Evolutionary conservation across 1,140 invertebrate species (phyloP).

Genomic region (Patella vulgata): DNA sequence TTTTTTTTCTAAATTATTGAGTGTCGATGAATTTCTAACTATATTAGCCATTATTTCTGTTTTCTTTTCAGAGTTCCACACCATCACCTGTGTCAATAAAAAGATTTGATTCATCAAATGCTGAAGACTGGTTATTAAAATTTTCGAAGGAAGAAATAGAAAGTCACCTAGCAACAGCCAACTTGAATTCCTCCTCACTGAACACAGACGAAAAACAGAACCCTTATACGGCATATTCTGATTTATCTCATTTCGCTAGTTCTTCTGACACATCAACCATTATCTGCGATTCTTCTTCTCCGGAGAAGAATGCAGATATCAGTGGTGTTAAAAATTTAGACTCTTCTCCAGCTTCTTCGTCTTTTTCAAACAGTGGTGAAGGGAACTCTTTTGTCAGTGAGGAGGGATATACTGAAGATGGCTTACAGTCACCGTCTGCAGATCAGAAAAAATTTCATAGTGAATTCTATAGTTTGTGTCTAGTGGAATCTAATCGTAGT

Average conservation of each 20-base stretch:
- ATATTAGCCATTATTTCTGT: too few species aligned
- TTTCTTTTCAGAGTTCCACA: conserved; percentile 14
- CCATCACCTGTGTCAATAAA: conserved; percentile 16
- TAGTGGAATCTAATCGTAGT: conserved; percentile 47
- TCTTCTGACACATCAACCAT: too few species aligned
- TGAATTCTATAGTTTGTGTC: conserved; percentile 56
- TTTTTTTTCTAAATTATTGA: too few species aligned
- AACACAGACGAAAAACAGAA: too few species aligned
- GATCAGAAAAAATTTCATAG: conserved; percentile 49
- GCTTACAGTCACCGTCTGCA: conserved; percentile 26
- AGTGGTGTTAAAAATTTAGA: too few species aligned
- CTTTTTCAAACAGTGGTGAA: conserved; percentile 2
- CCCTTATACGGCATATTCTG: too few species aligned
- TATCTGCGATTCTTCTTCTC: too few species aligned
- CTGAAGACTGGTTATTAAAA: conserved; percentile 27
- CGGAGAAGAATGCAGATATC: too few species aligned
- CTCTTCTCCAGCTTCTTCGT: background rate
- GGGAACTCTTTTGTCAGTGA: conserved; percentile 22
- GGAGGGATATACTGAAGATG: conserved; percentile 29
- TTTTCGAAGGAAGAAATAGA: conserved; percentile 32
- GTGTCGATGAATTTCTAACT: too few species aligned
- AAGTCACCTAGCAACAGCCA: background rate
- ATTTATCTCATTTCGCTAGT: too few species aligned
- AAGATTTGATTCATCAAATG: conserved; percentile 16
- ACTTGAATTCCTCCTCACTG: background rate